Conservation (phyloP, 2,113 vertebrate genomes). For the Todiramphus chloris region DNA sequence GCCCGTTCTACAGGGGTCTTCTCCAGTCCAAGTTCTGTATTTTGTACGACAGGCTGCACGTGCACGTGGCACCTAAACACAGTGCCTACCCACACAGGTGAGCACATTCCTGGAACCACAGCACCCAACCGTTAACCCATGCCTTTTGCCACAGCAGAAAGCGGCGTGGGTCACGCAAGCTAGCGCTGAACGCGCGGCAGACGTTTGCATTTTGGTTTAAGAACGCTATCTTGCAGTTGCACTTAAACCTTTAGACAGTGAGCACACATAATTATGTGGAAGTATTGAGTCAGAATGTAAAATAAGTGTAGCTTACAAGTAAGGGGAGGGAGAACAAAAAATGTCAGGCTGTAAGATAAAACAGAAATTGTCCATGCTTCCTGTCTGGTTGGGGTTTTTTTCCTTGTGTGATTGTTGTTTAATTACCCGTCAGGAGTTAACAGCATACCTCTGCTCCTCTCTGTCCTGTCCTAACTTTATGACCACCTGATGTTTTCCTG, state of each 20-base stretch:
- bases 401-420: background rate
- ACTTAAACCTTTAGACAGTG: background rate
- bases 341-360: background rate
- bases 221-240: background rate
- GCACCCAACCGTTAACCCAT: background rate
- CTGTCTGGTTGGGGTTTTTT: background rate
- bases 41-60: background rate
- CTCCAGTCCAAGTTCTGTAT: background rate
- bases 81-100: background rate
- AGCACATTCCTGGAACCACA: background rate
- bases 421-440: background rate
- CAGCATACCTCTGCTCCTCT: background rate
- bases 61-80: background rate
- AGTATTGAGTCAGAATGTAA: background rate
- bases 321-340: background rate
- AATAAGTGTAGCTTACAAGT: background rate
- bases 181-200: background rate
- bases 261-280: background rate
- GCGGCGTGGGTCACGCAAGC: rapidly evolving
- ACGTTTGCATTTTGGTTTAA: background rate
- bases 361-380: background rate
- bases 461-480: background rate
- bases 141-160: background rate
- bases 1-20: background rate
- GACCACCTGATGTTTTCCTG: background rate